phyloP scores from a whole-genome alignment of 2,797 vertebrate species.

The Spinus pinus region DNA sequence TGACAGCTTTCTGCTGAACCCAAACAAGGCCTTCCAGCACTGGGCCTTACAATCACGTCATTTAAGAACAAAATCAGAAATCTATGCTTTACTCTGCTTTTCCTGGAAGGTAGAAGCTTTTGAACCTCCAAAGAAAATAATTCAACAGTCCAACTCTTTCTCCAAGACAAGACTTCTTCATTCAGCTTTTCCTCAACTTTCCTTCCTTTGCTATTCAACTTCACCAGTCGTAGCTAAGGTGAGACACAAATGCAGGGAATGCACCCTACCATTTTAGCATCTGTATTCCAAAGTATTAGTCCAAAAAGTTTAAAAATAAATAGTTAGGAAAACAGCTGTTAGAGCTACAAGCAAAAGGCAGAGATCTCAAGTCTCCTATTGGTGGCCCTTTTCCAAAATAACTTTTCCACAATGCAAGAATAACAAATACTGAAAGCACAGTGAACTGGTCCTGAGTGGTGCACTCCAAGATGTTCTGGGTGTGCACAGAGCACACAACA shows the following conservation, averaged over 20 bases:
- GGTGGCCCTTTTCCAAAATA: not conserved
- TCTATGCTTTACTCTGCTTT: not conserved
- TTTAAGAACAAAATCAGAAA: not conserved
- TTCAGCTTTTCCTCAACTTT: not conserved
- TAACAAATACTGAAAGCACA: not conserved
- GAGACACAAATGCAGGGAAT: not conserved
- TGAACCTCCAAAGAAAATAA: not conserved
- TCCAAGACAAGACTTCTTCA: not conserved
- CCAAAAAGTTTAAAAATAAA: not conserved
- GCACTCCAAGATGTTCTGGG: not conserved
- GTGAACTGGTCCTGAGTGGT: not conserved
- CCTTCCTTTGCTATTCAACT: not conserved
- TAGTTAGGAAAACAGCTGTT: not conserved
- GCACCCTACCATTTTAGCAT: not conserved
- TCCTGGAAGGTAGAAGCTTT: not conserved
- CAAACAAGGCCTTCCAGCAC: constrained; percentile 26
- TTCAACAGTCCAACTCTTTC: not conserved
- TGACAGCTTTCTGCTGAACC: constrained; percentile 56
- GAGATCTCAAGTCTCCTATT: not conserved
- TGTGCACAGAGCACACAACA: not conserved
- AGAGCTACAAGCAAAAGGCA: not conserved
- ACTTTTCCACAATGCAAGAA: not conserved
- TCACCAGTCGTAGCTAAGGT: not conserved
- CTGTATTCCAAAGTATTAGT: rapidly evolving
- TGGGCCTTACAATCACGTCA: not conserved